Percentiles rank a stretch among this genome's conserved stretches.
These are phyloP conservation scores for Petrocephalus sullivani DNA, from an alignment of 2,797 vertebrate species.

Conservation along the genomic window DNA sequence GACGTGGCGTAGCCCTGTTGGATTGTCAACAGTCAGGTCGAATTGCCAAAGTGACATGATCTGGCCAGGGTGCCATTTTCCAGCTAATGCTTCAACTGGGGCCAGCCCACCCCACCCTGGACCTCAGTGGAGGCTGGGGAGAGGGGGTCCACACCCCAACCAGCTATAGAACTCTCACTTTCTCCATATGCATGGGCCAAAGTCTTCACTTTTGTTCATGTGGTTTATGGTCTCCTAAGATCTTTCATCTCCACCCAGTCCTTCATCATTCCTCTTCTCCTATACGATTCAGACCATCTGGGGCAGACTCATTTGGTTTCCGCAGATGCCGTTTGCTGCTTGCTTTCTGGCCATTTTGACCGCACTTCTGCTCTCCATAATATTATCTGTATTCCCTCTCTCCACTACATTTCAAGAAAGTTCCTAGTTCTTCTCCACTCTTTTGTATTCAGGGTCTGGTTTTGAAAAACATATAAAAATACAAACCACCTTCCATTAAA, in stretches of 20 bases:
- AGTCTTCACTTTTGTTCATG: conserved; percentile 11
- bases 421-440: not conserved
- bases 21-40: not conserved
- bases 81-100: conserved; percentile 19
- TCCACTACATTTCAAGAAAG: not conserved
- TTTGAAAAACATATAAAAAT: conserved; percentile 6
- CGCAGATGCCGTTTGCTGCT: not conserved
- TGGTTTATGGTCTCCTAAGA: conserved; percentile 25
- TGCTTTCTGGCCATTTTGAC: not conserved
- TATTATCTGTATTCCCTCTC: not conserved
- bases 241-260: not conserved
- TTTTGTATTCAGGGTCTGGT: not conserved
- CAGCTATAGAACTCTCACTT: not conserved
- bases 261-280: not conserved
- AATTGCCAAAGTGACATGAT: conserved; percentile 20
- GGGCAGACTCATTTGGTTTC: not conserved
- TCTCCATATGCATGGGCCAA: conserved; percentile 13
- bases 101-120: not conserved
- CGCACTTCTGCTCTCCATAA: not conserved
- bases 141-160: not conserved
- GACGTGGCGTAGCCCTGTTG: conserved; percentile 3
- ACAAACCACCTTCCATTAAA: not conserved
- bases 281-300: conserved; percentile 19
- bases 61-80: conserved; percentile 3
- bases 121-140: not conserved